These are phyloP conservation scores for Psilopsiagon aymara DNA, from an alignment of 2,113 vertebrate species.

Conservation along the genomic window DNA sequence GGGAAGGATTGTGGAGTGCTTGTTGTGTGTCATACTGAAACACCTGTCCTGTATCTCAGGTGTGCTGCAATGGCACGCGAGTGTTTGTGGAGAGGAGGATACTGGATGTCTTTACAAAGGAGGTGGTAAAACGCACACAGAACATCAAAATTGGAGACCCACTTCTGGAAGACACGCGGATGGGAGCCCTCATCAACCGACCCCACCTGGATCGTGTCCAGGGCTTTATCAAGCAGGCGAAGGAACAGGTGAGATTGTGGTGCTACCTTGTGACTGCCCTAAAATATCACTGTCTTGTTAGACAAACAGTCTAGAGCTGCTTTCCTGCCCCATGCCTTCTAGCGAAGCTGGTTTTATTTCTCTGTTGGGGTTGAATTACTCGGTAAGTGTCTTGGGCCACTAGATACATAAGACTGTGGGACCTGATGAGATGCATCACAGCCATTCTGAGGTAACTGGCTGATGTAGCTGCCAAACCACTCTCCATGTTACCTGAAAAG, in stretches of 20 bases:
- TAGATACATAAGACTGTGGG: neutral
- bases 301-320: neutral
- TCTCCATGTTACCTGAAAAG: neutral
- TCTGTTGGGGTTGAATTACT: neutral
- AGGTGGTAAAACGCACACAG: constrained; percentile 89
- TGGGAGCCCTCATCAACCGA: constrained; percentile 92
- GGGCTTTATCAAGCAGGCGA: constrained; percentile 84
- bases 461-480: neutral
- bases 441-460: neutral
- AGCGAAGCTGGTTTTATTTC: neutral
- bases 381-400: neutral
- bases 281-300: neutral
- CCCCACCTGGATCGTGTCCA: constrained; percentile 90
- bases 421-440: neutral
- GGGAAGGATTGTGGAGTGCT: neutral
- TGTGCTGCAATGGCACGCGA: constrained; percentile 94
- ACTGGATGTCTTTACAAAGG: constrained; percentile 85
- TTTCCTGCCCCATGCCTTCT: neutral
- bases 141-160: constrained; percentile 91
- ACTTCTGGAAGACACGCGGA: constrained; percentile 84
- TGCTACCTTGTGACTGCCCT: neutral
- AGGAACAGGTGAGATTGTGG: constrained; percentile 82
- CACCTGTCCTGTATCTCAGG: constrained; percentile 70
- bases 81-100: constrained; percentile 92
- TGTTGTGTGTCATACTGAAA: neutral